Base-by-base conservation (phyloP, 1,140 invertebrate genomes). In the Acyrthosiphon pisum region DNA sequence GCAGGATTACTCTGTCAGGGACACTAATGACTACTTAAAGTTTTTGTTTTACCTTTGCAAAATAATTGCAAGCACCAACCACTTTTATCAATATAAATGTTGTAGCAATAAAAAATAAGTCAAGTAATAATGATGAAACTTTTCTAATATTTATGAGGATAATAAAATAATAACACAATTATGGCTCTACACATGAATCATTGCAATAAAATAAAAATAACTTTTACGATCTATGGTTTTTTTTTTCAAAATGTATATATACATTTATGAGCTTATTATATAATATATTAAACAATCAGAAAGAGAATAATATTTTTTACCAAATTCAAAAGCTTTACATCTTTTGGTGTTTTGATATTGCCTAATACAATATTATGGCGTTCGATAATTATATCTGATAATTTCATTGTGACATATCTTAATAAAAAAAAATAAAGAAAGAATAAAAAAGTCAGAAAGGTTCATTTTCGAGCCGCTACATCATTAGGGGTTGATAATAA, bases 401-500 rank as follows among this genome's bases (percentile, higher is more conserved):
- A 41, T 41, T 4, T 89, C 23, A 53, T 89, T n/a, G n/a, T 68
- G 60, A 18, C 3, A 68, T n/a, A n/a, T n/a, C 0, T 22, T n/a
- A 14, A 68, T 68, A 68, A 35, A 11, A 41, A 60, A n/a, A 7
- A 26, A 37, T 11, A n/a, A 90, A 46, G 8, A 46, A 46, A 46
- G 4, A 26, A 90, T 0, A 90, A 23, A 68, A n/a, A 44, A 48
- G 41, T 44, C 26, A 23, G 9, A 35, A 35, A 76, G 90, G 30
- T 81, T 91, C 14, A 81, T 76, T 68, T 83, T 81, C n/a, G 44
- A 91, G 68, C 6, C 26, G 46, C 23, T 20, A 26, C 91, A 44
- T 93, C 81, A 93, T 93, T 86, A 93, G 81, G 14, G 81, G 68
- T 56, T 41, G 37, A 83, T 84, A 53, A 83, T 83, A n/a, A 91